phyloP scores from a whole-genome alignment of 2,888 invertebrate species.

The Drosophila cyrtoloma region DNA sequence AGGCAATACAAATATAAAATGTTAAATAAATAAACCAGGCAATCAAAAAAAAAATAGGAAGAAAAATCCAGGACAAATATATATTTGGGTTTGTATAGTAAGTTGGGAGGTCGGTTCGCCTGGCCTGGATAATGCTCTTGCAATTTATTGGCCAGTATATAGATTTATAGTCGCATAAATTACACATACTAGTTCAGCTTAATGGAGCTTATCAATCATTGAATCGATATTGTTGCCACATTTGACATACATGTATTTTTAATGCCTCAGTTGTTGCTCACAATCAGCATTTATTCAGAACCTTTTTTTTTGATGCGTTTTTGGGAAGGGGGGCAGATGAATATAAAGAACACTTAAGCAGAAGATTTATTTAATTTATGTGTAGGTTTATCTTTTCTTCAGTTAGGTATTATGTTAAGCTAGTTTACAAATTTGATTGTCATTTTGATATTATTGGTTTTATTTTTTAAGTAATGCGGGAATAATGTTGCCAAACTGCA shows the following conservation, averaged over 20 bases:
- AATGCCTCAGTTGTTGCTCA: slow-evolving; percentile 18
- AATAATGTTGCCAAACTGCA: neutral
- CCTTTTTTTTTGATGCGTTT: too few relatives aligned
- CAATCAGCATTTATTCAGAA: slow-evolving; percentile 5
- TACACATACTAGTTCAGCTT: slow-evolving; percentile 18
- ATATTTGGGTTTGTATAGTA: neutral
- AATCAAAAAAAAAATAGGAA: slow-evolving; percentile 29
- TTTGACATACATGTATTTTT: slow-evolving; percentile 34
- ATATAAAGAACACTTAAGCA: neutral
- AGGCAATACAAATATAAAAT: slow-evolving; percentile 76
- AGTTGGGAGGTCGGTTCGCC: slow-evolving; percentile 18
- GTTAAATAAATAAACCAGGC: slow-evolving; percentile 73
- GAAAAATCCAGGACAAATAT: neutral
- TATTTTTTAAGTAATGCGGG: neutral
- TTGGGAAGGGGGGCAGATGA: neutral
- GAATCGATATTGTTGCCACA: slow-evolving; percentile 35
- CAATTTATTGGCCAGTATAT: slow-evolving; percentile 32
- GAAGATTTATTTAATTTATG: slow-evolving; percentile 5
- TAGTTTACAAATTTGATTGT: neutral
- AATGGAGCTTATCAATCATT: slow-evolving; percentile 33
- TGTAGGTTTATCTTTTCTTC: neutral
- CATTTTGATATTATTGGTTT: neutral
- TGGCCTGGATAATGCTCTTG: slow-evolving; percentile 17
- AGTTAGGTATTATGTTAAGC: neutral
- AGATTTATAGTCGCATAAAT: slow-evolving; percentile 49